A percentile compares a stretch with the other conserved stretches of the same genome.
phyloP scores from a whole-genome alignment of 2,113 vertebrate genomes.

The Pluvianellus socialis region DNA sequence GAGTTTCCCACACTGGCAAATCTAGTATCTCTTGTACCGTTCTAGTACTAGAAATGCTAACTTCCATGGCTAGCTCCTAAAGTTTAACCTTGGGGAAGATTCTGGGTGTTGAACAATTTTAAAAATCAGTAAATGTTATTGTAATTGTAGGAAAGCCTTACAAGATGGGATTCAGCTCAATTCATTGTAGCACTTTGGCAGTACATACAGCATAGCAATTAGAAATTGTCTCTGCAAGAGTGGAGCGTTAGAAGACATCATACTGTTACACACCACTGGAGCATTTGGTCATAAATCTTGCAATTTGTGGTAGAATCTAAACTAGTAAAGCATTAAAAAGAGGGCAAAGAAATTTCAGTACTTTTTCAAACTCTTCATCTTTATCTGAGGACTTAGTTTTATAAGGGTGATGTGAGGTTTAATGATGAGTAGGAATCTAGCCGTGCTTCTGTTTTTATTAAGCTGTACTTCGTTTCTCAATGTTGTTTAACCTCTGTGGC shows the following conservation, averaged over 20 bases:
- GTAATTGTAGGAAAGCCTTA: neutral
- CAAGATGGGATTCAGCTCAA: neutral
- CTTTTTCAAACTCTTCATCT: neutral
- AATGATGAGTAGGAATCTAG: neutral
- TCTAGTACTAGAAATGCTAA: neutral
- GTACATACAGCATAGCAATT: neutral
- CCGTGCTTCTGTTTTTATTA: neutral
- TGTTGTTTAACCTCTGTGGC: neutral
- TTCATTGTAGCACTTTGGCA: neutral
- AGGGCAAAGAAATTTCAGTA: neutral
- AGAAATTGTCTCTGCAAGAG: constrained; percentile 2
- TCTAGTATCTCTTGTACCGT: neutral
- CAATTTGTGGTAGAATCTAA: constrained; percentile 36
- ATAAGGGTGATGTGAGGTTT: neutral
- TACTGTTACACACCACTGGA: constrained; percentile 13
- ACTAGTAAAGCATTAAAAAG: constrained; percentile 35
- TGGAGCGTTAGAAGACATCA: neutral
- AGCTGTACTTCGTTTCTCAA: neutral
- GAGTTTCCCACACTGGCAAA: neutral
- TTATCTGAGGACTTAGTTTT: neutral
- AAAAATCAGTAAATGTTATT: neutral
- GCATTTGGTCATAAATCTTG: constrained; percentile 45
- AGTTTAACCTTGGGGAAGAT: neutral
- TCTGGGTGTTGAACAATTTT: neutral
- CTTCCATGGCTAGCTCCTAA: neutral